Evolutionary conservation across 2,888 invertebrate genomes (phyloP).

Genomic region (Dasysyrphus albostriatus): DNA sequence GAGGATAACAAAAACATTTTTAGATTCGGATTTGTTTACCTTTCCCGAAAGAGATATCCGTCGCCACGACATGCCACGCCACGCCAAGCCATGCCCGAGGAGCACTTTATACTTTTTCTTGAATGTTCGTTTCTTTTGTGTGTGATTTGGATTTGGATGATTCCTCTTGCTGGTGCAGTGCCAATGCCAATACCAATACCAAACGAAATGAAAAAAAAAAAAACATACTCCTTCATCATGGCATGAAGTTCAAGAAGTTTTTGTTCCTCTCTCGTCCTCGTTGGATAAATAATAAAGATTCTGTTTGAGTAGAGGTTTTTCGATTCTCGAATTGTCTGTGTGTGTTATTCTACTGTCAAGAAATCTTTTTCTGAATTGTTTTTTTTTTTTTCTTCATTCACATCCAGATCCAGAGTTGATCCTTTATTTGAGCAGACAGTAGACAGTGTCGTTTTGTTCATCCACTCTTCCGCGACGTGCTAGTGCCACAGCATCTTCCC

Average conservation of each 20-base stretch:
- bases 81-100: slow-evolving; percentile 38
- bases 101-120: slow-evolving; percentile 22
- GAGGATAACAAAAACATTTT: slow-evolving; percentile 37
- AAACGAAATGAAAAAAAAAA: neutral
- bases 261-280: slow-evolving; percentile 13
- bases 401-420: slow-evolving; percentile 39
- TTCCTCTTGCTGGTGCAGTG: slow-evolving; percentile 59
- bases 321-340: slow-evolving; percentile 2
- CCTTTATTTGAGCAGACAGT: slow-evolving; percentile 66
- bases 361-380: slow-evolving; percentile 21
- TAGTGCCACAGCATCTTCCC: slow-evolving; percentile 42
- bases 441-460: slow-evolving; percentile 53
- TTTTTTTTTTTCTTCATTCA: neutral
- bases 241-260: slow-evolving; percentile 19
- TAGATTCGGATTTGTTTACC: slow-evolving; percentile 67
- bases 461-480: slow-evolving; percentile 33
- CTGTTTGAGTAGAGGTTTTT: slow-evolving; percentile 51
- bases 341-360: slow-evolving; percentile 45
- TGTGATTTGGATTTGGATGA: slow-evolving; percentile 39
- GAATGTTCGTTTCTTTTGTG: slow-evolving; percentile 36
- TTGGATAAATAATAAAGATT: slow-evolving; percentile 52
- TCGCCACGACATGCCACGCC: slow-evolving; percentile 14
- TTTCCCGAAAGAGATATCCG: slow-evolving; percentile 68
- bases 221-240: neutral
- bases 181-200: slow-evolving; percentile 63